Evolutionary conservation across 2,797 vertebrate genomes (phyloP), one percentile per base, ranked within the genome.

Genomic region (Pygocentrus nattereri): DNA sequence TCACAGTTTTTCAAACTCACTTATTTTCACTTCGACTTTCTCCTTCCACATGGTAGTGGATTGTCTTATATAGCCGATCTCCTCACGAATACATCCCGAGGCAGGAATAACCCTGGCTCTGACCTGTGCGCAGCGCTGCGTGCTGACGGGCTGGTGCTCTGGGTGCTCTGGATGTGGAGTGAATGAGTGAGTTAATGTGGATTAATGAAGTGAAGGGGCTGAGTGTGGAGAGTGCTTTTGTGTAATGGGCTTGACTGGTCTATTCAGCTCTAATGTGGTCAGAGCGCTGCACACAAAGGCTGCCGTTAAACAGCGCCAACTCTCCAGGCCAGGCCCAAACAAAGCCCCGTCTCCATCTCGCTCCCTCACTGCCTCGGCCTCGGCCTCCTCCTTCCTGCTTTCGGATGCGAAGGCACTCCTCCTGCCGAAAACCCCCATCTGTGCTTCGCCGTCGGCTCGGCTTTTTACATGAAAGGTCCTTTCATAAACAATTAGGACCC

Each of bases 171-270:
- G 88, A 90, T 89, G 85, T 87, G 89, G 81, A 88, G 91, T 85
- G 80, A 75, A 38, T 86, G 80, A 92, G 90, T 76, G 88, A 93
- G 91, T 92, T 93, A 93, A 95, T 93, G 62, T 81, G 90, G 92
- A 93, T 88, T 91, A 93, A 94, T 93, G 89, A 93, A 92, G 50
- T 91, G 91, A 93, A 91, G 90, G 91, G 89, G 91, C 90, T 91
- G 93, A 94, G 88, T 92, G 86, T 91, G 92, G 92, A 93, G 91
- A 92, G 90, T 91, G 91, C 93, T 92, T 92, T 89, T 80, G 88
- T 80, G 88, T 93, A 94, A 93, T 94, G 92, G 95, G 94, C 93
- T 93, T 92, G 90, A 90, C 92, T 93, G 93, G 93, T 90, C 94
- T 88, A 91, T 93, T 92, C 88, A 86, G 56, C 81, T 80, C 88